These are phyloP conservation scores for Drosophila paracracens DNA, from an alignment of 2,888 invertebrate species.

Conservation along the genomic window DNA sequence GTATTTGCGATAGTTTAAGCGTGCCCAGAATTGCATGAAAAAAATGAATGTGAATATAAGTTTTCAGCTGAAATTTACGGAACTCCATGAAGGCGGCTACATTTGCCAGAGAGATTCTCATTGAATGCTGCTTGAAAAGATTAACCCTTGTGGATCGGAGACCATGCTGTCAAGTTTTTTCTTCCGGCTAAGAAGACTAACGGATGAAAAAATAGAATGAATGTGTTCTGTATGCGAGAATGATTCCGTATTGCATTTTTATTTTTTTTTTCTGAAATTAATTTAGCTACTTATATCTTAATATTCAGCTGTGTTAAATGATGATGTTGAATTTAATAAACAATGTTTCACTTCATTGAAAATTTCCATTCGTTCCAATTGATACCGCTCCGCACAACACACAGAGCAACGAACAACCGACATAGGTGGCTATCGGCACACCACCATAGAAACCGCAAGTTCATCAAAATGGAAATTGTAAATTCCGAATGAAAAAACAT, in stretches of 20 bases:
- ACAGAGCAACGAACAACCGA: too few relatives aligned
- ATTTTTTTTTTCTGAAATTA: too few relatives aligned
- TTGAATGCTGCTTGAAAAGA: not conserved
- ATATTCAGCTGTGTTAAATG: not conserved
- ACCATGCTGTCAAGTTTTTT: too few relatives aligned
- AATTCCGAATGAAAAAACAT: not conserved
- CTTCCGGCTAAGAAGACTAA: not conserved
- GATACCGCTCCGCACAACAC: not conserved
- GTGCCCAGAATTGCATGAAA: not conserved
- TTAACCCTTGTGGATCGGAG: too few relatives aligned
- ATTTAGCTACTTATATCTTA: too few relatives aligned
- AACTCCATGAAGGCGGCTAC: not conserved
- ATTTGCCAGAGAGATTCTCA: not conserved
- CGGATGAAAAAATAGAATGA: not conserved
- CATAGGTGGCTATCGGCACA: not conserved
- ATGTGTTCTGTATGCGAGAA: not conserved
- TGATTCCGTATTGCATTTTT: not conserved
- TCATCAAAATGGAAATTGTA: not conserved
- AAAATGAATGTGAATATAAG: not conserved
- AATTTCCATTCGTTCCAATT: not conserved
- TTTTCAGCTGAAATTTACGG: not conserved
- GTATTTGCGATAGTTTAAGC: not conserved
- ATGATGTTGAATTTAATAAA: not conserved
- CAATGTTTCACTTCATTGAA: not conserved
- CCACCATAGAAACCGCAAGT: not conserved